Percentiles rank a stretch among this genome's conserved stretches.
Conservation (phyloP, 2,888 invertebrate species). For the Habrosyne pyritoides region DNA sequence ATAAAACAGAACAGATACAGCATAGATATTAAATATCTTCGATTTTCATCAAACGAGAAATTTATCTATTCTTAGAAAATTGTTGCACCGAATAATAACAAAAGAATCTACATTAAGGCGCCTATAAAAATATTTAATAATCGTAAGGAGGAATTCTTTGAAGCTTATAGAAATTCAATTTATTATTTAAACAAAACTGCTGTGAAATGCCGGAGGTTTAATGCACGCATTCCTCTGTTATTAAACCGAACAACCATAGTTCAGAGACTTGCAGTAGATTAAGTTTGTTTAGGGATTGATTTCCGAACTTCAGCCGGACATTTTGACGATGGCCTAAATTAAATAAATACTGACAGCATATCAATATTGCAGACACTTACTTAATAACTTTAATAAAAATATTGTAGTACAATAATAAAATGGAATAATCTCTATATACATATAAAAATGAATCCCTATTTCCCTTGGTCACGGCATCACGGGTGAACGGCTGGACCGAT, state of each 20-base stretch:
- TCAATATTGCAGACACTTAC: too few species aligned
- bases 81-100: slow-evolving; percentile 17
- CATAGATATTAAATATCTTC: neutral
- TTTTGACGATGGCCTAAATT: too few species aligned
- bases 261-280: slow-evolving; percentile 8
- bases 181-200: slow-evolving; percentile 72
- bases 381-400: too few species aligned
- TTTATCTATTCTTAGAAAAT: neutral
- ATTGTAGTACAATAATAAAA: too few species aligned
- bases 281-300: neutral
- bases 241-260: slow-evolving; percentile 47
- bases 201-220: slow-evolving; percentile 65
- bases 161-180: slow-evolving; percentile 65
- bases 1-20: neutral
- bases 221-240: slow-evolving; percentile 73
- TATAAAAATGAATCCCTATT: too few species aligned
- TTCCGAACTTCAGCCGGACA: too few species aligned
- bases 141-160: slow-evolving; percentile 45
- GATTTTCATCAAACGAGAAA: neutral
- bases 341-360: too few species aligned
- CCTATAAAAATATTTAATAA: slow-evolving; percentile 44
- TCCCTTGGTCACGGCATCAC: too few species aligned
- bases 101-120: slow-evolving; percentile 25
- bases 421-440: too few species aligned
- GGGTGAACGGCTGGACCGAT: too few species aligned